Percentiles rank a stretch among this genome's conserved stretches.
phyloP scores from a whole-genome alignment of 2,797 vertebrate genomes.

The Limosa lapponica region DNA sequence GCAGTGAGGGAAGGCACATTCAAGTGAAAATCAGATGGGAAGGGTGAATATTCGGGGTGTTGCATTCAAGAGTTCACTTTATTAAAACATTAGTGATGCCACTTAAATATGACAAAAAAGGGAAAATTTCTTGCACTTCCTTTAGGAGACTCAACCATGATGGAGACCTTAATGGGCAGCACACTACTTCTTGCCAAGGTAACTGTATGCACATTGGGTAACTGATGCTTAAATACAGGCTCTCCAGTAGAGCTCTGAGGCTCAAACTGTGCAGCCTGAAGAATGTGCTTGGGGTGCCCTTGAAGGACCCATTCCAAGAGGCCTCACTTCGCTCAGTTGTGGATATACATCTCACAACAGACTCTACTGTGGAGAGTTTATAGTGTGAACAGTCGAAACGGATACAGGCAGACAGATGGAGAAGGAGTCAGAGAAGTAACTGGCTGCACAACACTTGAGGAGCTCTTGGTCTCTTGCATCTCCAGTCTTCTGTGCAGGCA shows the following conservation, averaged over 20 bases:
- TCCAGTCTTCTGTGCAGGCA: neutral
- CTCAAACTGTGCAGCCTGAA: neutral
- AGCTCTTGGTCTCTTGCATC: neutral
- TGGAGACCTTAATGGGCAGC: neutral
- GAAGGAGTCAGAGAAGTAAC: neutral
- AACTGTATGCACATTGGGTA: neutral
- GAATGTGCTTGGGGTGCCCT: neutral
- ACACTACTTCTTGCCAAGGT: fast-evolving
- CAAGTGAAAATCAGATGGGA: neutral
- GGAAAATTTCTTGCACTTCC: neutral
- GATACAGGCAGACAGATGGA: neutral
- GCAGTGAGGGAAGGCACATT: neutral
- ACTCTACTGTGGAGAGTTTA: neutral
- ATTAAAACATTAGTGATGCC: neutral
- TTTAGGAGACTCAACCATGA: neutral
- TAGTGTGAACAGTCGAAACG: neutral
- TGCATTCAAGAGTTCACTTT: neutral
- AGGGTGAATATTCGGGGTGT: neutral
- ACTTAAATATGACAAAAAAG: neutral
- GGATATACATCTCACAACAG: neutral
- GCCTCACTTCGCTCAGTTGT: neutral
- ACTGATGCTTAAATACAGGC: neutral
- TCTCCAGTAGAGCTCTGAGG: neutral
- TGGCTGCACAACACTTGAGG: neutral
- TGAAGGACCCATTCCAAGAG: neutral